These are phyloP conservation scores for Cyanoliseus patagonus DNA, from an alignment of 2,113 vertebrate species.

Conservation along the genomic window DNA sequence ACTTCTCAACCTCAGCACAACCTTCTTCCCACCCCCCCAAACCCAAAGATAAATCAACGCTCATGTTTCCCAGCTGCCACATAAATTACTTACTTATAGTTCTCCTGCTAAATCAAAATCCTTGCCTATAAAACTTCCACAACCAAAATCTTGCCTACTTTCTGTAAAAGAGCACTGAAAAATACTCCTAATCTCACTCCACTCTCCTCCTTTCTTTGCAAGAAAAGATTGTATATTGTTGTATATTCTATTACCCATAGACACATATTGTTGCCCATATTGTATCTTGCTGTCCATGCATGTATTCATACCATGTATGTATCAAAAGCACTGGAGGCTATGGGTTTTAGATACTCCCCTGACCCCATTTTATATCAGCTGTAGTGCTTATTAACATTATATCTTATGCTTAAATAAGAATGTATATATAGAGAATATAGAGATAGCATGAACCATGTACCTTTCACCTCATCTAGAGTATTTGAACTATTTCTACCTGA, in stretches of 20 bases:
- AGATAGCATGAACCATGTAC: background rate
- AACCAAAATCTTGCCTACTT: background rate
- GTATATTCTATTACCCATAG: background rate
- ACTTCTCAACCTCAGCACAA: background rate
- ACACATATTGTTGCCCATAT: background rate
- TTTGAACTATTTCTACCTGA: background rate
- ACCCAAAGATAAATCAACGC: background rate
- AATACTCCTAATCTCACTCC: background rate
- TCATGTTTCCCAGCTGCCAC: background rate
- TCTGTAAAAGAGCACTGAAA: background rate
- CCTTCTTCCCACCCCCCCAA: background rate
- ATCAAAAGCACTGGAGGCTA: background rate
- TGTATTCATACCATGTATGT: background rate
- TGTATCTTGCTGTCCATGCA: background rate
- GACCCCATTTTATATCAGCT: background rate
- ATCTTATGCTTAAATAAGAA: background rate
- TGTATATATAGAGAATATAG: background rate
- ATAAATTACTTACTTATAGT: background rate
- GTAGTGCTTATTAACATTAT: background rate
- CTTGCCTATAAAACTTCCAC: background rate
- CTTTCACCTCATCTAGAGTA: background rate
- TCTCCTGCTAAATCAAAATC: background rate
- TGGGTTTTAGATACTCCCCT: background rate
- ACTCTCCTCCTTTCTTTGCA: background rate
- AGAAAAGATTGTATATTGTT: background rate